Evolutionary conservation across 2,113 vertebrate species (phyloP).

Genomic region (Vidua chalybeata): DNA sequence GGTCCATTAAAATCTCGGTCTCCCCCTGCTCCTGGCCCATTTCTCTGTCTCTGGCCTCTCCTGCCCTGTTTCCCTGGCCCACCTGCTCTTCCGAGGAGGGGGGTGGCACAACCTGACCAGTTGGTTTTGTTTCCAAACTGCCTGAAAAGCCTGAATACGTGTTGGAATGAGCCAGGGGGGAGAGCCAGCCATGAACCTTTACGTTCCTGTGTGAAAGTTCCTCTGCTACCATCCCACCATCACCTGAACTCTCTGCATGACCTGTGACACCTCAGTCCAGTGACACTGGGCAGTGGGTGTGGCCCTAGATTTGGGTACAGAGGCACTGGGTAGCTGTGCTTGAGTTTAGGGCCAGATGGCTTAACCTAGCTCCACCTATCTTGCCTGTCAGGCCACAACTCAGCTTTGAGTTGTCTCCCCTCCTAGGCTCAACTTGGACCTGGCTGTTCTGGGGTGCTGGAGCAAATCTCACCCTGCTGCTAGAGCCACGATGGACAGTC

Average conservation of each 20-base stretch:
- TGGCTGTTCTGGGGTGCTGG: neutral
- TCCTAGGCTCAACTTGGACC: neutral
- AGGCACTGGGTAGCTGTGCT: neutral
- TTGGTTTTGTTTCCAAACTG: neutral
- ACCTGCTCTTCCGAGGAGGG: neutral
- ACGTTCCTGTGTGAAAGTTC: neutral
- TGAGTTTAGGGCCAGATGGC: neutral
- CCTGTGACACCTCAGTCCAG: neutral
- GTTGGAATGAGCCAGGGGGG: neutral
- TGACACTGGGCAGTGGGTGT: neutral
- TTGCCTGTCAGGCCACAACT: neutral
- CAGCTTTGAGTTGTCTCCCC: neutral
- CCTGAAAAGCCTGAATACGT: neutral
- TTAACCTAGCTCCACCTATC: neutral
- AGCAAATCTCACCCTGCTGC: neutral
- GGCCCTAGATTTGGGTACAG: neutral
- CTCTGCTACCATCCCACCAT: neutral
- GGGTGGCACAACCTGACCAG: neutral
- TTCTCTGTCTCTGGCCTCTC: neutral
- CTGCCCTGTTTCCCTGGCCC: slow-evolving; percentile 12
- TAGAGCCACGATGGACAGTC: neutral
- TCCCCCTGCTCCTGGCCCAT: slow-evolving; percentile 30
- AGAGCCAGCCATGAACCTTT: neutral
- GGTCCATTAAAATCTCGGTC: neutral
- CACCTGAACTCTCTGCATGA: neutral